Base-by-base conservation (phyloP, 1,140 invertebrate genomes). In the Pachypeltis micranthus region DNA sequence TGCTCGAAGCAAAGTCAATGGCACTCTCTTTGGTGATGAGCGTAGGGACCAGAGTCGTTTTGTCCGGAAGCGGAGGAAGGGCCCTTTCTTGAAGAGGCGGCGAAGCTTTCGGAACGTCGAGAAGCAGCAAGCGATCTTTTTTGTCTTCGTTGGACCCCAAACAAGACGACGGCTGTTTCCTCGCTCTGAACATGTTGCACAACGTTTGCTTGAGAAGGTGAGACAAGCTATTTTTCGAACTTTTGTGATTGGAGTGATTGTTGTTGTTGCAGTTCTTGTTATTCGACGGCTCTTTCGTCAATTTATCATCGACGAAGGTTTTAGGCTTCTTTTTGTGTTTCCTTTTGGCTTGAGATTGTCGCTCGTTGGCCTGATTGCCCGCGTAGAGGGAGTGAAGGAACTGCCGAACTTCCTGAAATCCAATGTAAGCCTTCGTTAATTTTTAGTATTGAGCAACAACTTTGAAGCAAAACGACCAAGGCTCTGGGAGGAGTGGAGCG, bases 1-100 rank as follows among this genome's bases (percentile, higher is more conserved):
- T 93, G 67, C 89, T 93, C 2, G 88, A 87, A 19, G 91, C 88
- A 79, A 94, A 93, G 74, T 94, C 90, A 74, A 87, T 81, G 28
- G 76, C 79, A 0, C 74, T 76, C 1, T 74, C 66, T 21, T 63
- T 44, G n/a, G 65, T 26, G 16, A 63, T 57, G 21, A 66, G 62
- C 14, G 65, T 62, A 27, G 64, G 63, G 4, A 65, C 58, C 2
- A 44, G 71, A 0, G 75, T 69, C 0, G 70, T 69, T 62, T 44
- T 68, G 61, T 59, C 71, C 51, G 90, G 89, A 66, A 93, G 74
- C 1, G 90, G 90, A 7, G 90, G 90, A 62, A 93, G 72, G 24
- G 90, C 89, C 31, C 89, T 80, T 51, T 85, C 79, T 65, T 81
- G 81, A 60, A 84, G 80, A 62, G 78, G 77, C 69, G 77, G 63